phyloP scores from a whole-genome alignment of 2,888 invertebrate genomes.

The Pelosia muscerda region DNA sequence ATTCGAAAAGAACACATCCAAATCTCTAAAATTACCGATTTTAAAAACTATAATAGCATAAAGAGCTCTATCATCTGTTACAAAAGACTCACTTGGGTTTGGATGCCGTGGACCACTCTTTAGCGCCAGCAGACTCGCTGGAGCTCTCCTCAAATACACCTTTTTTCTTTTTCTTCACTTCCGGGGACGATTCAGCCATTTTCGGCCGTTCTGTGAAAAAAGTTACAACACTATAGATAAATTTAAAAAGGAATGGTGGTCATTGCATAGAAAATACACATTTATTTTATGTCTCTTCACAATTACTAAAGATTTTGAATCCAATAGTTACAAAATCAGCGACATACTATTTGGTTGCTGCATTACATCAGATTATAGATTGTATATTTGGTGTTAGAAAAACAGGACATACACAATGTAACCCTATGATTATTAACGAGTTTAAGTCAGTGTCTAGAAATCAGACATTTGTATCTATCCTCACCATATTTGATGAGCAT shows the following conservation, averaged over 20 bases:
- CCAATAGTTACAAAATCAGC: not conserved
- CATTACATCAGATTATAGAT: too few relatives aligned
- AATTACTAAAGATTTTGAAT: not conserved
- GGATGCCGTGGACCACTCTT: conserved; percentile 66
- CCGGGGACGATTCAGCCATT: conserved; percentile 79
- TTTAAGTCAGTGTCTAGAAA: not conserved
- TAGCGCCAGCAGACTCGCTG: conserved; percentile 77
- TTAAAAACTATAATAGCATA: too few relatives aligned
- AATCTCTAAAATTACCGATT: too few relatives aligned
- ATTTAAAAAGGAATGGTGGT: not conserved
- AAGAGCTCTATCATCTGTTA: too few relatives aligned
- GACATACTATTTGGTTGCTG: too few relatives aligned
- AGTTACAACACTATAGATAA: too few relatives aligned
- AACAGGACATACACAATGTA: too few relatives aligned
- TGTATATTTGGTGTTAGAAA: too few relatives aligned
- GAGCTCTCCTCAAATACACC: conserved; percentile 76
- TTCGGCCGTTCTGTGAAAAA: conserved; percentile 68
- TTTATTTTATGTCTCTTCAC: not conserved
- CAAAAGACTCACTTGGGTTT: conserved; percentile 53
- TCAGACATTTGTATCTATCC: not conserved
- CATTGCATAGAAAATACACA: not conserved
- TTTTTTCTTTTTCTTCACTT: conserved; percentile 81
- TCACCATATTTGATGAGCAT: not conserved
- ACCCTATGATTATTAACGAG: too few relatives aligned
- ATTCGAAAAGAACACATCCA: too few relatives aligned